phyloP scores from a whole-genome alignment of 2,888 invertebrate species.

The Allacma fusca region DNA sequence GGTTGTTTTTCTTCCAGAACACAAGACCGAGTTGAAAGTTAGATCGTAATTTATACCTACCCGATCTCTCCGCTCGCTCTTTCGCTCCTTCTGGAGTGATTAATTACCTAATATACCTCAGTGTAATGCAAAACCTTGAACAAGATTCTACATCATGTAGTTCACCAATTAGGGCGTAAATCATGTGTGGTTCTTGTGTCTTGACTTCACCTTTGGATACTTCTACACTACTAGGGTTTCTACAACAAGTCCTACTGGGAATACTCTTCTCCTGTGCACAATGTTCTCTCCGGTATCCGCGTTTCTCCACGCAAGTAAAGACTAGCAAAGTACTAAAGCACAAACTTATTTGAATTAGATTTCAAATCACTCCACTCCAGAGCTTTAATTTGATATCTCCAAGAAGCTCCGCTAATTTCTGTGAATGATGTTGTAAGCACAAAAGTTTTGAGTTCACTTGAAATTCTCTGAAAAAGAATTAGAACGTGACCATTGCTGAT shows the following conservation, averaged over 20 bases:
- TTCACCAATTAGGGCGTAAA: constrained; percentile 33
- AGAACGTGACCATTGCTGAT: neutral
- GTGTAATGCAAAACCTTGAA: constrained; percentile 35
- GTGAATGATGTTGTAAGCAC: too few species aligned
- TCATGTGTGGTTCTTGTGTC: constrained; percentile 22
- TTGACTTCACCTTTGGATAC: constrained; percentile 12
- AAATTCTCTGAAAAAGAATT: neutral
- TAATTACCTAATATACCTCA: constrained; percentile 40
- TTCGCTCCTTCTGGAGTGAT: constrained; percentile 22
- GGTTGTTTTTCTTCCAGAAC: constrained; percentile 7
- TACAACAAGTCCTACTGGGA: too few species aligned
- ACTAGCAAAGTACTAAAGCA: too few species aligned
- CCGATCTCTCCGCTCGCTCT: constrained; percentile 13
- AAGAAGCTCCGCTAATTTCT: too few species aligned
- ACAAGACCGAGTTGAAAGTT: neutral
- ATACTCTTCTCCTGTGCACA: too few species aligned
- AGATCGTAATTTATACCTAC: constrained; percentile 33
- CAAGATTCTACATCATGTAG: constrained; percentile 22
- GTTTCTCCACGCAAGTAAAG: too few species aligned
- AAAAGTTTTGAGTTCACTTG: too few species aligned
- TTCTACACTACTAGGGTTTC: neutral
- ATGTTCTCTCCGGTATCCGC: too few species aligned
- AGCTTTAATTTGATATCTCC: too few species aligned
- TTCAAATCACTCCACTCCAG: too few species aligned
- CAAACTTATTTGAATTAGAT: too few species aligned